A percentile compares a stretch with the other conserved stretches of the same genome.
These are phyloP conservation scores for Anoura caudifer DNA, from an alignment of 2,113 vertebrate genomes.

Conservation along the genomic window DNA sequence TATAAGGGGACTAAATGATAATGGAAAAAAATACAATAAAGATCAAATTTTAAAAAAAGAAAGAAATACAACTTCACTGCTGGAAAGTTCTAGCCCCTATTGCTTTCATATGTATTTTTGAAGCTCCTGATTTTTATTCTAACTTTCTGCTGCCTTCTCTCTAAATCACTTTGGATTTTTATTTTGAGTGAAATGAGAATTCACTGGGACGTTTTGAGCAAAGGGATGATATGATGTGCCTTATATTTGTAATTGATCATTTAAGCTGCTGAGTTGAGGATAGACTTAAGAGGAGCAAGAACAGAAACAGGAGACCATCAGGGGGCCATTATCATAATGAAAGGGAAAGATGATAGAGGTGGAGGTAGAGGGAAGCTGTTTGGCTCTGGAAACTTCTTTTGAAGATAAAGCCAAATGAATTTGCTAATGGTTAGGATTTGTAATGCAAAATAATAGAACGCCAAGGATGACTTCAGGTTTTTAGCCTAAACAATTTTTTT, in stretches of 20 bases:
- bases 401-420: not conserved
- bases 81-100: too few relatives aligned
- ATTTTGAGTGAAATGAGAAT: not conserved
- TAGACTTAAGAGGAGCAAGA: not conserved
- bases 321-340: not conserved
- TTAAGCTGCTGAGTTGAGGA: not conserved
- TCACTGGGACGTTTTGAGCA: not conserved
- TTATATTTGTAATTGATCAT: not conserved
- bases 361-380: not conserved
- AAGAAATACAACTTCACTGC: too few relatives aligned
- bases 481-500: not conserved
- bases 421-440: not conserved
- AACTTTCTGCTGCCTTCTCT: too few relatives aligned
- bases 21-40: too few relatives aligned
- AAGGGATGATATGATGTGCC: too few relatives aligned
- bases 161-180: not conserved
- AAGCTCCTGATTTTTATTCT: too few relatives aligned
- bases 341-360: not conserved
- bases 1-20: too few relatives aligned
- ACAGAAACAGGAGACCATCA: not conserved
- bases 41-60: too few relatives aligned
- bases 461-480: not conserved
- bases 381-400: not conserved
- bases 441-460: not conserved
- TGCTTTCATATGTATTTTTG: too few relatives aligned